Base-by-base conservation (phyloP, 2,888 invertebrate genomes). In the Tethea ocularis region DNA sequence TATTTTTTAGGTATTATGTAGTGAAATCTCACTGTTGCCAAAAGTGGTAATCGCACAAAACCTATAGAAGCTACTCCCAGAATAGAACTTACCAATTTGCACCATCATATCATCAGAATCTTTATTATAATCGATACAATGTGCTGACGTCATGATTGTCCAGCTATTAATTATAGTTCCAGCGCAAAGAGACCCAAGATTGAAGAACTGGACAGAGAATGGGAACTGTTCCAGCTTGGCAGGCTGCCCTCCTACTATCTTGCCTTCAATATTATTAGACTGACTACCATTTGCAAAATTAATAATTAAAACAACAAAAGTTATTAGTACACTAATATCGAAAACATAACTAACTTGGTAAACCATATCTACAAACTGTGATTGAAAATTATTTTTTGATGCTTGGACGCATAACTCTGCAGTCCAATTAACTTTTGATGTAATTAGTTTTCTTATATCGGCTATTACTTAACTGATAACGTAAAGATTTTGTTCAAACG, bases 161-260 rank as follows among this genome's bases (percentile, higher is more conserved):
- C 85, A 88, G 46, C 83, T 86, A 55, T 83, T 84, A 1, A 90
- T 7, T 8, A 91, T 84, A 0, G 76, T 80, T 0, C 87, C 89
- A 7, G 84, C 84, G 61, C 90, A 90, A 41, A 89, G 62, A 0
- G 78, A 62, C 0, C 85, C 88, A 8, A 63, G 57, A 61, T 89
- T 90, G 41, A 80, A 85, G 54, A 91, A 76, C 61, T 87, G 80
- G 0, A 78, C 83, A 1, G 83, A 74, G 55, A 71, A 82, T 0
- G 90, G 89, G 57, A 77, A 85, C 1, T 57, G 60, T 15, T 80
- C 75, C 17, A 88, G 59, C 0, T 61, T 33, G 7, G 80, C 82
- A 0, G 76, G 60, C 2, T 51, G 52, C 0, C 90, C 89, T 1
- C 85, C 85, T 2, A 90, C 75, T n/a, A 90, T 81, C 59, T 79